A percentile compares a stretch with the other conserved stretches of the same genome.
Evolutionary conservation across 2,888 invertebrate genomes (phyloP).

Genomic region (Lottia gigantea): DNA sequence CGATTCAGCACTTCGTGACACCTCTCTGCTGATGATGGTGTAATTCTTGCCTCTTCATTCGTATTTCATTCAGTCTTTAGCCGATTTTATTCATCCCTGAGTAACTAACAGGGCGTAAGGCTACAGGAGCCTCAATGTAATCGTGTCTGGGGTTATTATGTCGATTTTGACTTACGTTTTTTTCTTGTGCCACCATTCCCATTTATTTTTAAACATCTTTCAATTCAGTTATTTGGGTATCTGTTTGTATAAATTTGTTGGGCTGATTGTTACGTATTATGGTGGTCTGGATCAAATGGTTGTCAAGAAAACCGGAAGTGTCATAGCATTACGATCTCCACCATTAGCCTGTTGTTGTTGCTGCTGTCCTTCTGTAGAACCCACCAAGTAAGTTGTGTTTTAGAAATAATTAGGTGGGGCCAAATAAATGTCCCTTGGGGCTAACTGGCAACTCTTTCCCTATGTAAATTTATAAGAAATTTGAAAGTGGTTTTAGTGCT

Average conservation of each 20-base stretch:
- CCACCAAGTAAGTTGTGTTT: slow-evolving; percentile 18
- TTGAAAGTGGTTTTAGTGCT: no score
- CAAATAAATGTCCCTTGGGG: no score
- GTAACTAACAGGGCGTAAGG: no score
- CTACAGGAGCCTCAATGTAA: neutral
- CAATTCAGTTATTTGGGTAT: slow-evolving; percentile 21
- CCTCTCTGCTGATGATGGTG: no score
- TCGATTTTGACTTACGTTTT: neutral
- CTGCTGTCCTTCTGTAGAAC: slow-evolving; percentile 22
- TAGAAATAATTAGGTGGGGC: no score
- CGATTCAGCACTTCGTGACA: no score
- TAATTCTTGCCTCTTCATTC: no score
- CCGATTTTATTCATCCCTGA: no score
- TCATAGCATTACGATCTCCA: slow-evolving; percentile 22
- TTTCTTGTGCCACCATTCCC: neutral
- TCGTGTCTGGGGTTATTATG: neutral
- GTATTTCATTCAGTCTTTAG: no score
- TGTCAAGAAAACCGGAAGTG: slow-evolving; percentile 5
- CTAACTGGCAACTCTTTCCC: no score
- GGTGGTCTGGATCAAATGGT: slow-evolving; percentile 21
- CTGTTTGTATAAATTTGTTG: slow-evolving; percentile 24
- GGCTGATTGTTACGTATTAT: slow-evolving; percentile 26
- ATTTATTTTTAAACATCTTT: no score
- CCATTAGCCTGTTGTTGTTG: slow-evolving; percentile 28
- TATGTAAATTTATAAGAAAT: no score